phyloP scores from a whole-genome alignment of 92 coral and sea anemone species.

The Zoanthus gigantus region DNA sequence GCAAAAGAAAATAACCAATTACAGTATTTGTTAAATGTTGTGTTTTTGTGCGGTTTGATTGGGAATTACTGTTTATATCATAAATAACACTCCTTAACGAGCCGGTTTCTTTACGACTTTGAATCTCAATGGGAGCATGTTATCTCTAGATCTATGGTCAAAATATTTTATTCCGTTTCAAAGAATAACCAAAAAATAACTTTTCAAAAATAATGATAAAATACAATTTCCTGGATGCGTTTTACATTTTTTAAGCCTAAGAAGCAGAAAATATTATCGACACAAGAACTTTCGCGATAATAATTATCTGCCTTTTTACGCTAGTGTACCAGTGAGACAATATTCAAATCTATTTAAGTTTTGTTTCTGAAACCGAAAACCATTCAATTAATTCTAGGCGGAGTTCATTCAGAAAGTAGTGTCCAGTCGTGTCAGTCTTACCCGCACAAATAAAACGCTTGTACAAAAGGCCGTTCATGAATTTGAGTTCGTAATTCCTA shows the following conservation, averaged over 20 bases:
- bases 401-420: background rate
- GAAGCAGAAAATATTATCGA: background rate
- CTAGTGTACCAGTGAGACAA: too few relatives aligned
- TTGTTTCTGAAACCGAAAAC: background rate
- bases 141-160: background rate
- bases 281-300: background rate
- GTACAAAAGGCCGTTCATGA: background rate
- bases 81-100: background rate
- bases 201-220: background rate
- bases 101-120: background rate
- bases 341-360: background rate
- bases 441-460: background rate
- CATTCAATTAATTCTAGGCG: background rate
- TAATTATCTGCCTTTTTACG: background rate
- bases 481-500: slow-evolving; percentile 5
- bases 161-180: too few relatives aligned
- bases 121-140: background rate
- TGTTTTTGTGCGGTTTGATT: too few relatives aligned
- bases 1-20: too few relatives aligned
- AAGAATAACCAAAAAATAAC: too few relatives aligned
- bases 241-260: background rate
- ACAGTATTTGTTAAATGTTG: too few relatives aligned
- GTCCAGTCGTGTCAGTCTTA: background rate
- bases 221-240: background rate
- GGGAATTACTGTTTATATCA: too few relatives aligned